phyloP scores from a whole-genome alignment of 2,888 invertebrate genomes.

The Andrena hattorfiana region DNA sequence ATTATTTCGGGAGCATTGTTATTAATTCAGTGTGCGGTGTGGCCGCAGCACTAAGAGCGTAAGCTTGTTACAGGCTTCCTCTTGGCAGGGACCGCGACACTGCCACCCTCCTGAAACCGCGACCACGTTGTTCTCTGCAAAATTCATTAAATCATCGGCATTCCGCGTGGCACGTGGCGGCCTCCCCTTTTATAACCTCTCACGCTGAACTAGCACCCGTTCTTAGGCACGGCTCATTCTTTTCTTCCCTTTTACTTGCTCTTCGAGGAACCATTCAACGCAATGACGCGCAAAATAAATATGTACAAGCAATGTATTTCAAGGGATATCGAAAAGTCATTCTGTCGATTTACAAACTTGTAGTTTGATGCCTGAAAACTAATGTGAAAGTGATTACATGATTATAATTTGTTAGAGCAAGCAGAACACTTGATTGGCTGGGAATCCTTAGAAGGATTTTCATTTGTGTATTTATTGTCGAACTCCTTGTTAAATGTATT shows the following conservation, averaged over 20 bases:
- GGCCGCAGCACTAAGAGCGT: conserved; percentile 75
- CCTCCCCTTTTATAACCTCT: conserved; percentile 49
- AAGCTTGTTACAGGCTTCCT: conserved; percentile 75
- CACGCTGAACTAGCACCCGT: conserved; percentile 20
- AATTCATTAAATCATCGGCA: conserved; percentile 82
- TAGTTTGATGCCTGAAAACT: not conserved
- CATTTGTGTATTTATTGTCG: too few species aligned
- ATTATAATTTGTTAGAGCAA: too few species aligned
- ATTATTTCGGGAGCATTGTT: conserved; percentile 76
- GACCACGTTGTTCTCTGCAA: conserved; percentile 72
- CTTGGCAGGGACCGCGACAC: conserved; percentile 47
- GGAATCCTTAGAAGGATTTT: too few species aligned
- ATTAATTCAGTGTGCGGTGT: conserved; percentile 77
- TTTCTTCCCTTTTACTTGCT: not conserved
- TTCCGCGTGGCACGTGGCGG: conserved; percentile 73
- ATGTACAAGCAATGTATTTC: not conserved
- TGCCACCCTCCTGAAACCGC: conserved; percentile 42
- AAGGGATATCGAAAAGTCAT: not conserved
- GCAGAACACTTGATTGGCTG: too few species aligned
- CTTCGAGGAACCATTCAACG: not conserved
- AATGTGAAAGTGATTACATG: too few species aligned
- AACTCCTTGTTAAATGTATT: too few species aligned
- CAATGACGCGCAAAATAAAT: not conserved
- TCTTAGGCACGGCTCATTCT: not conserved
- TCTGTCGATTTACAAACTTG: not conserved